phyloP scores from a whole-genome alignment of 2,888 invertebrate species.

The Drosophila mayaguana region DNA sequence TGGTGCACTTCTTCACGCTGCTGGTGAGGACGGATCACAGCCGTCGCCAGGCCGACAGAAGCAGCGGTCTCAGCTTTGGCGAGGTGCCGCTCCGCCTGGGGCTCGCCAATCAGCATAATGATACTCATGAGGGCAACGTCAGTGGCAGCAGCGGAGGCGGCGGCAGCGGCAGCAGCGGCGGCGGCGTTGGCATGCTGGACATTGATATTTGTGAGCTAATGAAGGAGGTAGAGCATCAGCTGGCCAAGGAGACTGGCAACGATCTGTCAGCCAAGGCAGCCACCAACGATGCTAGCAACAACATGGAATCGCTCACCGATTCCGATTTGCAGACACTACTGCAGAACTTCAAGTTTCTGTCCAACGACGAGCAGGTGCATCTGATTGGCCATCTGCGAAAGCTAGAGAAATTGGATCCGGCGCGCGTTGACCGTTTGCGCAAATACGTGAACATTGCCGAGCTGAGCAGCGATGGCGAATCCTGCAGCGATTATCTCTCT shows the following conservation, averaged over 20 bases:
- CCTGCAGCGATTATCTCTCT: constrained; percentile 59
- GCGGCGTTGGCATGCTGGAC: constrained; percentile 17
- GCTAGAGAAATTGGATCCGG: constrained; percentile 91
- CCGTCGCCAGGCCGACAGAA: constrained; percentile 19
- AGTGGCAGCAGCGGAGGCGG: not conserved
- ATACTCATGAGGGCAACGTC: constrained; percentile 50
- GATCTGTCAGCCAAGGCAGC: not conserved
- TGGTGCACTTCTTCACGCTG: constrained; percentile 92
- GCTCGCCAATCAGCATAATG: not conserved
- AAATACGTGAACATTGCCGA: constrained; percentile 89
- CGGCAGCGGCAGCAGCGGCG: not conserved
- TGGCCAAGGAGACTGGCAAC: constrained; percentile 44
- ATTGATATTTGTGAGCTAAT: constrained; percentile 71
- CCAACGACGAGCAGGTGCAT: constrained; percentile 92
- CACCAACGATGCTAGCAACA: constrained; percentile 80
- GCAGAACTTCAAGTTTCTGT: constrained; percentile 92
- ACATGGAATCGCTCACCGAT: constrained; percentile 92
- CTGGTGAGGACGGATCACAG: constrained; percentile 86
- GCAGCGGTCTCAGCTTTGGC: constrained; percentile 30
- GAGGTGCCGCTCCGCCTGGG: constrained; percentile 40
- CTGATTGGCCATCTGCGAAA: constrained; percentile 93
- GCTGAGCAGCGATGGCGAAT: constrained; percentile 66
- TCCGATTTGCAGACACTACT: constrained; percentile 92
- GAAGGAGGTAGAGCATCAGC: constrained; percentile 73
- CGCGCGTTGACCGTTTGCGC: constrained; percentile 91